Conservation (phyloP, 2,113 vertebrate species). For the Leptobrachium leishanense region DNA sequence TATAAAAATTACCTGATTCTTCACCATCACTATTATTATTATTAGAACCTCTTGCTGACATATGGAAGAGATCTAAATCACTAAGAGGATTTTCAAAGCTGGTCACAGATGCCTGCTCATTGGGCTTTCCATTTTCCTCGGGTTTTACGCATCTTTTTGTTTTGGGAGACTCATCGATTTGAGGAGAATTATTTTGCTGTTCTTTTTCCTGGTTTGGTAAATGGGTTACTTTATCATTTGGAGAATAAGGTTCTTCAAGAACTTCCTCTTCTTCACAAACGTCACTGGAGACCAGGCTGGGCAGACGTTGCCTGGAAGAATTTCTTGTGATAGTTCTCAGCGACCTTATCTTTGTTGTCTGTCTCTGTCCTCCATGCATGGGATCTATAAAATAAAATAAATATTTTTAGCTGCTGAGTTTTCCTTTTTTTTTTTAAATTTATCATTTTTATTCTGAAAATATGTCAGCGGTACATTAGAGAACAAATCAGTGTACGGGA, state of each 20-base stretch:
- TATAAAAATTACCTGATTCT: conserved; percentile 40
- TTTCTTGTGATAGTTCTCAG: neutral
- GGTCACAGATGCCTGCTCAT: neutral
- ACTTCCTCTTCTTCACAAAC: neutral
- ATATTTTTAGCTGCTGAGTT: neutral
- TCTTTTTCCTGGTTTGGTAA: neutral
- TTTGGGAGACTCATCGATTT: neutral
- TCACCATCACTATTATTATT: conserved; percentile 51
- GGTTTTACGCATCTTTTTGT: neutral
- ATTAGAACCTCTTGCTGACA: conserved; percentile 53
- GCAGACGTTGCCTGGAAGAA: conserved; percentile 21
- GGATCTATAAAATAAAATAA: conserved; percentile 37
- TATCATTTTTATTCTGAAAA: no score
- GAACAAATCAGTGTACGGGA: no score
- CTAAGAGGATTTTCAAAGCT: conserved; percentile 28
- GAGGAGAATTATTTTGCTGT: neutral
- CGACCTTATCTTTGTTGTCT: neutral
- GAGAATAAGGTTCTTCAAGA: neutral
- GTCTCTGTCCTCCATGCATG: conserved; percentile 37
- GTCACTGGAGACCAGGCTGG: conserved; percentile 4
- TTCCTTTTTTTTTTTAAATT: no score
- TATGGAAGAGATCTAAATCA: conserved; percentile 50
- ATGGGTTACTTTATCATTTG: neutral
- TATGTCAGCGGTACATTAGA: no score
- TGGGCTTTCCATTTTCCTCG: conserved; percentile 23